phyloP scores from a whole-genome alignment of 2,113 vertebrate genomes.

The Jaculus jaculus region DNA sequence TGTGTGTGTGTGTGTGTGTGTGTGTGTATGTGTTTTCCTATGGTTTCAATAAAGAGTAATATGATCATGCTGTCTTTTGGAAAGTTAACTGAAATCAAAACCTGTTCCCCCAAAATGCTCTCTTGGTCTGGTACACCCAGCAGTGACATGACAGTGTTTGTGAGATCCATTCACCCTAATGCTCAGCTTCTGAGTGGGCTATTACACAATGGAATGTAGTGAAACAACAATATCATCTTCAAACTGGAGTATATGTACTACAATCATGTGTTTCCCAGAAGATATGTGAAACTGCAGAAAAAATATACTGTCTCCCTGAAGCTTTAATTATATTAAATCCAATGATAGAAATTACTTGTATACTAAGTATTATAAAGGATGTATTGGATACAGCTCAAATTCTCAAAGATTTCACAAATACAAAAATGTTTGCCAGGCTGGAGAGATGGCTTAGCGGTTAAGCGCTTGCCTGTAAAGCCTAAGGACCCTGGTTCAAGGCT shows the following conservation, averaged over 20 bases:
- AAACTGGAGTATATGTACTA: not conserved
- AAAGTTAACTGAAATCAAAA: not conserved
- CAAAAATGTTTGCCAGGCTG: not conserved
- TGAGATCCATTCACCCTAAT: not conserved
- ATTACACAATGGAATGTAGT: not conserved
- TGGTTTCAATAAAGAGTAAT: not conserved
- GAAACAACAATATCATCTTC: not conserved
- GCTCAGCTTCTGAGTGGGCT: not conserved
- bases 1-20: too few relatives aligned
- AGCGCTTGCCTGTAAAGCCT: too few relatives aligned
- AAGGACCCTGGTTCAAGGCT: too few relatives aligned
- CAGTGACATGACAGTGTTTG: not conserved
- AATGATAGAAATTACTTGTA: not conserved
- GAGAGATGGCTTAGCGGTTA: too few relatives aligned
- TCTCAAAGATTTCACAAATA: not conserved
- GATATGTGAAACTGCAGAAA: not conserved
- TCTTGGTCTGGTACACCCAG: not conserved
- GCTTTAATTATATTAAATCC: not conserved
- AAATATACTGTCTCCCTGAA: not conserved
- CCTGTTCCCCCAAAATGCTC: not conserved
- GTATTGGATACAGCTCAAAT: conserved; percentile 20
- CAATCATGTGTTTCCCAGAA: not conserved
- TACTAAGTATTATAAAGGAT: not conserved
- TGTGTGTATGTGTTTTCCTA: too few relatives aligned
- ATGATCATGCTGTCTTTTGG: not conserved